phyloP scores from a whole-genome alignment of 2,797 vertebrate species.

The Falco naumanni region DNA sequence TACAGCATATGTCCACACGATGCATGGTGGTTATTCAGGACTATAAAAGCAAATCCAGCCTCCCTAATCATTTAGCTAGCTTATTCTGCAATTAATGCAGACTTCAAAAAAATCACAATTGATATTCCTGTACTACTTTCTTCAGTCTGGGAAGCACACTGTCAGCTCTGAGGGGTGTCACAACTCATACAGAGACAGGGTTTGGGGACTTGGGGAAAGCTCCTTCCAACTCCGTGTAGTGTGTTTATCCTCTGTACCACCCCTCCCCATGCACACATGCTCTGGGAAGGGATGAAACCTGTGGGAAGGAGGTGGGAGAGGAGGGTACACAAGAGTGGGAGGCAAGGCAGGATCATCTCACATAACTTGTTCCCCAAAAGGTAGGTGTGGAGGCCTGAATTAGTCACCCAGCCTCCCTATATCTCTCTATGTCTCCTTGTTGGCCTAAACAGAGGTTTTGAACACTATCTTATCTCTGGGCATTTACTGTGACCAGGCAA shows the following conservation, averaged over 20 bases:
- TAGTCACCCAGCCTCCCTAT: background rate
- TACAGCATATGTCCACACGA: background rate
- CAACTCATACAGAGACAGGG: background rate
- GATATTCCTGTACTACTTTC: background rate
- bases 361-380: background rate
- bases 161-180: background rate
- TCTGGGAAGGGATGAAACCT: background rate
- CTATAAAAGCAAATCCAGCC: background rate
- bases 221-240: background rate
- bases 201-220: background rate
- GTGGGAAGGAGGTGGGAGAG: background rate
- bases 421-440: fast-evolving
- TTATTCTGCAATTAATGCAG: background rate
- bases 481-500: background rate
- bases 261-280: fast-evolving
- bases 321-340: background rate
- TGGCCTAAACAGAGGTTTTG: background rate
- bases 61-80: background rate
- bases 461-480: background rate
- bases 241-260: background rate
- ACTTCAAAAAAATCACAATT: constrained; percentile 19
- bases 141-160: background rate
- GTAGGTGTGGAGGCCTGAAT: background rate
- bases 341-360: background rate
- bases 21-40: background rate